Base-by-base conservation (phyloP, 2,888 invertebrate genomes). In the Diarsia mendica region DNA sequence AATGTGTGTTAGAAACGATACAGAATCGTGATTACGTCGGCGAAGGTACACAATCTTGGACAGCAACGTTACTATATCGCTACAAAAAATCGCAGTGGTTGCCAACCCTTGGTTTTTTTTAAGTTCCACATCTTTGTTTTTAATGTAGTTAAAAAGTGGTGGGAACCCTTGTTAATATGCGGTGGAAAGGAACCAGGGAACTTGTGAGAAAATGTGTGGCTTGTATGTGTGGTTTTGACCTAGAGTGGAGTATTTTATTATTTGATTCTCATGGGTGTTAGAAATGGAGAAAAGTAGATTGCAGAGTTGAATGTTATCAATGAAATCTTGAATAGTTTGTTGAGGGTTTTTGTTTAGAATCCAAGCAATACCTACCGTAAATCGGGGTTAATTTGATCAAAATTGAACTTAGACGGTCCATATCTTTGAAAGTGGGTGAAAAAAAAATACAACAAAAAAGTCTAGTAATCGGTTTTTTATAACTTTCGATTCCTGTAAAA, bases 151-250 rank as follows among this genome's bases (percentile, higher is more conserved):
- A 49, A 46, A 51, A 78, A 49, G 58, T 15, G 48, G 55, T 18
- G 49, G 28, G 1, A 39, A 75, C 33, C 61, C 65, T 82, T 60
- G 72, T 79, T 63, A 74, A 82, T 79, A 79, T 64, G 79, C 64
- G 75, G 70, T 75, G 18, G 18, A 18, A 20, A 51, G n/a, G 65
- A 66, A 48, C 18, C 46, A 11, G 33, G 60, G 60, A 79, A 53
- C 58, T 81, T 69, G 78, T 58, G 76, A 61, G 23, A 58, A 70
- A 67, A 69, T 77, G 23, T 65, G 71, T 49, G 70, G 67, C 61
- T 44, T 4, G 18, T 9, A 58, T 39, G 33, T 66, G 68, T 15
- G 77, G 72, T 66, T 72, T 71, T 61, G 53, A 67, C 23, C 33
- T 65, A 48, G 13, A 28, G 8, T 44, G 28, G 18, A 66, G 44